Evolutionary conservation across 2,888 invertebrate genomes (phyloP), one percentile per base, ranked within the genome.

Genomic region (Xanthostigma xanthostigma): DNA sequence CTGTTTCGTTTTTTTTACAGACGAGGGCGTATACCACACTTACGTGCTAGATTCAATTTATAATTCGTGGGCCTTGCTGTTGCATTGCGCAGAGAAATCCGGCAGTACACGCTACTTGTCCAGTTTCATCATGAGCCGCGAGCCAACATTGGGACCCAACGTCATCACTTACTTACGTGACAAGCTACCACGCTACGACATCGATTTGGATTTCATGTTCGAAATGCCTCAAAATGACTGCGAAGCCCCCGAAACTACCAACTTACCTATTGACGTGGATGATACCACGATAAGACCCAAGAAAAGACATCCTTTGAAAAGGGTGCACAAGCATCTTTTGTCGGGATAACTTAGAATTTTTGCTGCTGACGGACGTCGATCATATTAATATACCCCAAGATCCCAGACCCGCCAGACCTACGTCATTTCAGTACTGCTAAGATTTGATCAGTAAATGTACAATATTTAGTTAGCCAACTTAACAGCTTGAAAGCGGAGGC

Each of bases 1-100:
- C 50, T 51, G 17, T 53, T 45, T 46, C 5, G 39, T 52, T 50
- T 51, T 56, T 48, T 52, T 68, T 69, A 37, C 64, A 89, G 88
- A 88, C 66, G 88, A 89, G 65, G 90, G 88, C 10, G 75, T 89
- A 53, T 91, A 91, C 69, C 90, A 90, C 60, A 90, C 90, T 0
- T 90, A 86, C 62, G 81, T 90, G 0, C 64, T 90, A 56, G 90
- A 90, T 60, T 84, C 88, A 0, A 89, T 90, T 62, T 87, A 89
- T 63, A 76, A 75, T 49, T 81, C 83, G 2, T 91, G 89, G 89
- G 79, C 85, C 0, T 66, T 91, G 41, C 69, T 90, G 34, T 75
- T 91, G 60, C 90, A 91, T 60, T 90, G 91, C 58, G 90, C 90
- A 1, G 90, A 89, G 60, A 87, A 90, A 64, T 74, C 75, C 44